phyloP scores from a whole-genome alignment of 2,888 invertebrate species.

The Seira ritae region DNA sequence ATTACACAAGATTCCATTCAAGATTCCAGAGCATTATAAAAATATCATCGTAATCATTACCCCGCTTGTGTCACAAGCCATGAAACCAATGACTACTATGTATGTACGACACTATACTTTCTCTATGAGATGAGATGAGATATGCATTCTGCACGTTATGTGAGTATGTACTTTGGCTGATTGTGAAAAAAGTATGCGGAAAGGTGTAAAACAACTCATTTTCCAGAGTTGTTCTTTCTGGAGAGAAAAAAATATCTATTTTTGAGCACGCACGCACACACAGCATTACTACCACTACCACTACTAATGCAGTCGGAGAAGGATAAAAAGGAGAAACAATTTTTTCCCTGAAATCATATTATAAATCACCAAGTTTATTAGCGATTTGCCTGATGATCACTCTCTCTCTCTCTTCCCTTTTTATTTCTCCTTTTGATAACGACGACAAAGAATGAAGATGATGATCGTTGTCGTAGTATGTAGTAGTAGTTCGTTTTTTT shows the following conservation, averaged over 20 bases:
- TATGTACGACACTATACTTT: no score
- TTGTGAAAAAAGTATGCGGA: slow-evolving; percentile 12
- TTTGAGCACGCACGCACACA: not conserved
- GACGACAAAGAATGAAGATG: slow-evolving; percentile 9
- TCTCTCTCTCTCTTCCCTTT: slow-evolving; percentile 25
- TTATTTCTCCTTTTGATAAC: slow-evolving; percentile 11
- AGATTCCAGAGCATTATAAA: slow-evolving; percentile 17
- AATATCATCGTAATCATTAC: slow-evolving; percentile 15
- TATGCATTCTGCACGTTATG: not conserved
- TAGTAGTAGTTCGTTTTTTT: not conserved
- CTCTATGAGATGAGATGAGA: not conserved
- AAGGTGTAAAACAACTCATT: slow-evolving; percentile 19
- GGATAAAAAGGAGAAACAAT: not conserved
- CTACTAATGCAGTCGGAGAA: slow-evolving; percentile 9
- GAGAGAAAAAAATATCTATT: slow-evolving; percentile 8
- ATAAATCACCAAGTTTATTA: slow-evolving; percentile 43
- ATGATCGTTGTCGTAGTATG: slow-evolving; percentile 16
- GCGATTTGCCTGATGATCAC: slow-evolving; percentile 27
- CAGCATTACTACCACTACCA: no score
- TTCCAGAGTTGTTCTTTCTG: not conserved
- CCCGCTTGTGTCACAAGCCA: not conserved
- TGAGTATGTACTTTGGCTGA: not conserved
- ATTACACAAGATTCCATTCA: slow-evolving; percentile 19
- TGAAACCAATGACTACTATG: not conserved
- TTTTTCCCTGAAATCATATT: slow-evolving; percentile 13